Conservation (phyloP, 2,888 invertebrate genomes). For the Nomada ferruginata region DNA sequence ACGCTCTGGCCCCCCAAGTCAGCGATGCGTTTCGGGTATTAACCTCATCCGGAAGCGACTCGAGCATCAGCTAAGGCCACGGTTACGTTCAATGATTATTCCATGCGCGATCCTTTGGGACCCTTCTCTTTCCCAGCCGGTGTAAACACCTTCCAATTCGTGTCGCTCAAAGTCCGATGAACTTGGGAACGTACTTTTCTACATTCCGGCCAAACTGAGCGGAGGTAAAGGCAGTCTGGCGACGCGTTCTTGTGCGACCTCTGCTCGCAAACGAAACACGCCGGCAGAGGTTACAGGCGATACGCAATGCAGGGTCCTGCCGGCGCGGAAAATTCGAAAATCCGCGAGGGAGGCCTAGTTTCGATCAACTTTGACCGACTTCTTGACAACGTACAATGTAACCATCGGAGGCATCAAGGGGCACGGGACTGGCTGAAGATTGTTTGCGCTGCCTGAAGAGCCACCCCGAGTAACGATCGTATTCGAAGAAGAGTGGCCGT, state of each 20-base stretch:
- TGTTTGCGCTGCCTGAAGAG: not conserved
- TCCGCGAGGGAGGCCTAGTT: constrained; percentile 10
- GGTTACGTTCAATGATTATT: constrained; percentile 69
- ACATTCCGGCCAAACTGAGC: not conserved
- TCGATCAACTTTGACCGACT: constrained; percentile 31
- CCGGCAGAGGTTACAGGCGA: not conserved
- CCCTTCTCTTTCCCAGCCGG: constrained; percentile 14
- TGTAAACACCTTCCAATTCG: not conserved
- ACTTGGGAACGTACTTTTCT: constrained; percentile 15
- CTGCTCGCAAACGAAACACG: not conserved
- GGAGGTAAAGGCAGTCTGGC: not conserved
- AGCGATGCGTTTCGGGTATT: constrained; percentile 83
- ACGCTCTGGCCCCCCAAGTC: constrained; percentile 74
- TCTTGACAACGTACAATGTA: not conserved
- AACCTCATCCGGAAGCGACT: constrained; percentile 78
- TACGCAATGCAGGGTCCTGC: constrained; percentile 9
- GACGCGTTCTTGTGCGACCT: not conserved
- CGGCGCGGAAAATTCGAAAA: constrained; percentile 18
- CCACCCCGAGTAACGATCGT: not conserved
- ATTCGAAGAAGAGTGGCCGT: not conserved
- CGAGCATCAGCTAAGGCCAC: constrained; percentile 74
- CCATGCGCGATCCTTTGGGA: constrained; percentile 33
- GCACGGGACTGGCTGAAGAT: not conserved
- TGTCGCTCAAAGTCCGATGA: constrained; percentile 15
- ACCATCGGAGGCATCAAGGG: not conserved